Evolutionary conservation across 2,888 invertebrate genomes (phyloP).

Genomic region (Scaptomyza polygonia): DNA sequence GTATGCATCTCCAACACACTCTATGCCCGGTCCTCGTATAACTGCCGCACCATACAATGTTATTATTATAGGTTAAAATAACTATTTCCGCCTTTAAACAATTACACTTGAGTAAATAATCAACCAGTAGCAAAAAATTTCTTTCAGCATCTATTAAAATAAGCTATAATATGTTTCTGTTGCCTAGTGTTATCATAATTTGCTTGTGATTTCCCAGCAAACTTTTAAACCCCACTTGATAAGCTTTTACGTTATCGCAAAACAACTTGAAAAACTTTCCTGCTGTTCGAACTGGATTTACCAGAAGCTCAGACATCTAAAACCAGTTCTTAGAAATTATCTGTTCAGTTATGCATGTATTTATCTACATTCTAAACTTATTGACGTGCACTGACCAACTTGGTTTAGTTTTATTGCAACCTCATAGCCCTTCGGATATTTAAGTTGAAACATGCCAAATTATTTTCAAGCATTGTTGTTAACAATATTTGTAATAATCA

Average conservation of each 20-base stretch:
- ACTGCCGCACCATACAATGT: conserved; percentile 79
- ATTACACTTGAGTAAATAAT: not conserved
- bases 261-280: conserved; percentile 10
- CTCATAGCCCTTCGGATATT: conserved; percentile 4
- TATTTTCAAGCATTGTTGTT: conserved; percentile 11
- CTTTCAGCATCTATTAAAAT: too few species aligned
- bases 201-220: conserved; percentile 17
- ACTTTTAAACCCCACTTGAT: not conserved
- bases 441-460: conserved; percentile 26
- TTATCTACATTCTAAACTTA: not conserved
- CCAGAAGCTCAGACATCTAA: conserved; percentile 44
- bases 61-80: conserved; percentile 80
- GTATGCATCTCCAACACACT: conserved; percentile 80
- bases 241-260: conserved; percentile 18
- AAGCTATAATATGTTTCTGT: not conserved
- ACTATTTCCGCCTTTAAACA: not conserved
- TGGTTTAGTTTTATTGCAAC: conserved; percentile 29
- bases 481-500: conserved; percentile 19
- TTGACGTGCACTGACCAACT: conserved; percentile 7
- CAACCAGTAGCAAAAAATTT: not conserved
- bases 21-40: conserved; percentile 82
- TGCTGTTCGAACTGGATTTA: conserved; percentile 63
- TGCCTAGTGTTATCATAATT: not conserved
- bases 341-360: conserved; percentile 8
- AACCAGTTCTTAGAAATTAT: conserved; percentile 59